Percentiles rank a stretch among this genome's conserved stretches.
These are phyloP conservation scores for Catagonus wagneri DNA, from an alignment of 2,113 vertebrate species.

Conservation along the genomic window DNA sequence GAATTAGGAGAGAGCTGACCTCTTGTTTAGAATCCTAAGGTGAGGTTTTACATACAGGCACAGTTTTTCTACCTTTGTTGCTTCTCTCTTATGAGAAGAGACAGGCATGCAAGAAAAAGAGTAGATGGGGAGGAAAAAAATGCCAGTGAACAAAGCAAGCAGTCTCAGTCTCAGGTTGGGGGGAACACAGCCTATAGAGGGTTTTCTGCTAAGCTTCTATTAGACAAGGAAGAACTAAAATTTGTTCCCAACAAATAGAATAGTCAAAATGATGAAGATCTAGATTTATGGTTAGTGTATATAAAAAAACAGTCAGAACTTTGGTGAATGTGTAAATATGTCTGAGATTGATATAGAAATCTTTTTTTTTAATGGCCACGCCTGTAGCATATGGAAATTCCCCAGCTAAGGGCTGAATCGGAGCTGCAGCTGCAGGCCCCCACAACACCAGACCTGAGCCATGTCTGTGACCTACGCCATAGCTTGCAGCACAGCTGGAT, in stretches of 20 bases:
- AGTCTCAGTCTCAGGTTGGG: background rate
- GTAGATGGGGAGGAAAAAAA: background rate
- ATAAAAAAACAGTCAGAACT: background rate
- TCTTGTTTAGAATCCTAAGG: slow-evolving; percentile 8
- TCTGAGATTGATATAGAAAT: slow-evolving; percentile 6
- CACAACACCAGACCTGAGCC: no score
- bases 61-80: background rate
- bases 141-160: background rate
- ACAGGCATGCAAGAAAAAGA: background rate
- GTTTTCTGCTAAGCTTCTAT: background rate
- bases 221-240: background rate
- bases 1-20: background rate
- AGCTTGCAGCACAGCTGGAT: no score
- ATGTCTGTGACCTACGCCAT: no score
- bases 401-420: no score
- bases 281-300: background rate
- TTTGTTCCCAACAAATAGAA: background rate
- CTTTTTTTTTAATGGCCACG: background rate
- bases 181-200: background rate
- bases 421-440: no score
- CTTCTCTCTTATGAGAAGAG: background rate
- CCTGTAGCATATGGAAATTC: no score
- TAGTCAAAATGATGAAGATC: background rate
- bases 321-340: background rate
- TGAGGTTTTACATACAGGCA: background rate